Evolutionary conservation across 1,140 invertebrate genomes (phyloP), one percentile per base, ranked within the genome.

Genomic region (Radopholus similis): DNA sequence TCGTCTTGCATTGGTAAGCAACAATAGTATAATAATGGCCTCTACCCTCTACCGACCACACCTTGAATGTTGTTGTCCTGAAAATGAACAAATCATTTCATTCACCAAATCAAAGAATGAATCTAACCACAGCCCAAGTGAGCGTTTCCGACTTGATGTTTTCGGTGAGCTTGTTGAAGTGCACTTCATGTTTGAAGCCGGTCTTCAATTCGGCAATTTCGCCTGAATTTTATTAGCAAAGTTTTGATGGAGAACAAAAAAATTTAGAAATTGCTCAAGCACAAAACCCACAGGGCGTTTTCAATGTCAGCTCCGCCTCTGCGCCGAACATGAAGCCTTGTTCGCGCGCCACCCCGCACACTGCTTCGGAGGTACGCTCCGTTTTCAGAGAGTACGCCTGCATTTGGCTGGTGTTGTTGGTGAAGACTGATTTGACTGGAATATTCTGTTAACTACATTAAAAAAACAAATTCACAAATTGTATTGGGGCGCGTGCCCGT

Each of bases 361-460:
- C 77, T 37, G 38, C 30, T n/a, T 77, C 72, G 4, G 84, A 86
- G 26, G 83, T 82, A 42, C 85, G 64, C 62, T 86, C 84, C 9
- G 85, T 85, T 64, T 84, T 83, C 67, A 86, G 84, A 5, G 85
- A 85, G 75, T 86, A 86, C 30, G 85, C 83, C 66, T 86, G 85
- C 13, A 82, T 76, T 28, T 75, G 58, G 18, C 84, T 77, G 8
- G 85, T 86, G 55, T 80, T 81, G 72, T 86, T 86, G 6, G 82
- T 82, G 77, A 85, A 86, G 28, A 83, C 80, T 5, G 85, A 85
- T 55, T 83, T 83, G 72, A 85, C 85, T 11, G 83, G 72, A 32
- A 83, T 77, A 64, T 76, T 76, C 18, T 76, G 67, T 51, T 77
- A 71, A 13, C 68, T 67, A 51, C 74, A 73, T 18, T 5, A 51